Evolutionary conservation across 1,140 invertebrate genomes (phyloP).

Genomic region (Drosophila bifasciata): DNA sequence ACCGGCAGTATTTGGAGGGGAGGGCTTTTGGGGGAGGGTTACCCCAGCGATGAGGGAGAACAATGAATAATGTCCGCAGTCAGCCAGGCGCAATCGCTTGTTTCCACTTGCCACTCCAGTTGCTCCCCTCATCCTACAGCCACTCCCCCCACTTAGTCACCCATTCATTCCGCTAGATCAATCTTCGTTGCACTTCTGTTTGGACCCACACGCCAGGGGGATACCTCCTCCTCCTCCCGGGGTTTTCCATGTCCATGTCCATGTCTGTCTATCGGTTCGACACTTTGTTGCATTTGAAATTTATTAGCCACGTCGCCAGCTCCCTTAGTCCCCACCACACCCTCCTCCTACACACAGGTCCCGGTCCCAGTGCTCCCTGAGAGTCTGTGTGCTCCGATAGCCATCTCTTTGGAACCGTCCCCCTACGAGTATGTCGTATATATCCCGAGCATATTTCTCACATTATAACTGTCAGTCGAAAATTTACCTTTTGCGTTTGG

Average conservation of each 20-base stretch:
- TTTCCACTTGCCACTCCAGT: slow-evolving; percentile 56
- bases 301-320: slow-evolving; percentile 60
- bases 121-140: slow-evolving; percentile 9
- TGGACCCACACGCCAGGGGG: slow-evolving; percentile 3
- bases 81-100: slow-evolving; percentile 67
- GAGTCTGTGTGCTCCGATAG: slow-evolving; percentile 20
- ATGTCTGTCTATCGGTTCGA: slow-evolving; percentile 76
- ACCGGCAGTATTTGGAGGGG: slow-evolving; percentile 9
- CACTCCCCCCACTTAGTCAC: slow-evolving; percentile 29
- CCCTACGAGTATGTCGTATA: not conserved
- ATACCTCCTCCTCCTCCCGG: not conserved
- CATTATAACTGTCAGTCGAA: slow-evolving; percentile 58
- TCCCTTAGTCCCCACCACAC: slow-evolving; percentile 11
- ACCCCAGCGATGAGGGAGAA: slow-evolving; percentile 27
- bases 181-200: slow-evolving; percentile 75
- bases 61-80: slow-evolving; percentile 76
- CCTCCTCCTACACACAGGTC: not conserved
- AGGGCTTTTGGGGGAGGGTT: slow-evolving; percentile 7
- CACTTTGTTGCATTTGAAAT: slow-evolving; percentile 81
- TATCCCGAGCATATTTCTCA: slow-evolving; percentile 57
- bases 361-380: slow-evolving; percentile 4
- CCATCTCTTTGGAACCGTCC: slow-evolving; percentile 15
- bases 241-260: slow-evolving; percentile 35
- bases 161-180: slow-evolving; percentile 82
- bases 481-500: slow-evolving; percentile 52